These are phyloP conservation scores for Enhydra lutris DNA, from an alignment of 2,113 vertebrate genomes.

Conservation along the genomic window DNA sequence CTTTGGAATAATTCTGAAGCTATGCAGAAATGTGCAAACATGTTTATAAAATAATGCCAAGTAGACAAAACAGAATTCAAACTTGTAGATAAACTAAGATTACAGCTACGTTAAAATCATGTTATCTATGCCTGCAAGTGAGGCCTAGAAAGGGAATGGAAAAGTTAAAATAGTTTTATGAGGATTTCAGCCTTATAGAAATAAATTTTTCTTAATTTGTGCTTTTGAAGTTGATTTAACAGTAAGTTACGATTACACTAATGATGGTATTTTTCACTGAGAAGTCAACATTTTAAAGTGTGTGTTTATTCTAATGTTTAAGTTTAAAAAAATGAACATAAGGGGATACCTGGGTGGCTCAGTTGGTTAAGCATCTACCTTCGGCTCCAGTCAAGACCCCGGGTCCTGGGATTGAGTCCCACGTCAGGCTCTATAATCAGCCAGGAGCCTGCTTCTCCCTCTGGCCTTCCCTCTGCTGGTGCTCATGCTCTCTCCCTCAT, in stretches of 20 bases:
- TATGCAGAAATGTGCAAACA: background rate
- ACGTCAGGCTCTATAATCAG: too few relatives aligned
- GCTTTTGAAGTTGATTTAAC: conserved; percentile 21
- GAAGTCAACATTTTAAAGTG: background rate
- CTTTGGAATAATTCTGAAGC: background rate
- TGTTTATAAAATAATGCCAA: conserved; percentile 12
- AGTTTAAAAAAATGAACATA: background rate
- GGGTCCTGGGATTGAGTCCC: too few relatives aligned
- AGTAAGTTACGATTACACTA: conserved; percentile 9
- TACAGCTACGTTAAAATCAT: background rate
- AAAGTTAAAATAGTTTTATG: background rate
- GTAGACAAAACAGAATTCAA: background rate
- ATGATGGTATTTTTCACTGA: background rate
- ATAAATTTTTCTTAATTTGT: background rate
- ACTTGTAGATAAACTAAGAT: background rate
- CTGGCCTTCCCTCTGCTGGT: too few relatives aligned
- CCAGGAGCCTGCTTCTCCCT: too few relatives aligned
- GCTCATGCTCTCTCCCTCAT: too few relatives aligned
- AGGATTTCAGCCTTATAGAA: conserved; percentile 12
- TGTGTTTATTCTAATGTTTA: background rate
- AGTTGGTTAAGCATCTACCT: too few relatives aligned
- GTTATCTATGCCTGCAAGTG: background rate
- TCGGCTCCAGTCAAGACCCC: too few relatives aligned
- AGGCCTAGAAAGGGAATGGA: background rate
- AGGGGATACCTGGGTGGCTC: too few relatives aligned